phyloP scores from a whole-genome alignment of 2,888 invertebrate species.

The Melanophora roralis region DNA sequence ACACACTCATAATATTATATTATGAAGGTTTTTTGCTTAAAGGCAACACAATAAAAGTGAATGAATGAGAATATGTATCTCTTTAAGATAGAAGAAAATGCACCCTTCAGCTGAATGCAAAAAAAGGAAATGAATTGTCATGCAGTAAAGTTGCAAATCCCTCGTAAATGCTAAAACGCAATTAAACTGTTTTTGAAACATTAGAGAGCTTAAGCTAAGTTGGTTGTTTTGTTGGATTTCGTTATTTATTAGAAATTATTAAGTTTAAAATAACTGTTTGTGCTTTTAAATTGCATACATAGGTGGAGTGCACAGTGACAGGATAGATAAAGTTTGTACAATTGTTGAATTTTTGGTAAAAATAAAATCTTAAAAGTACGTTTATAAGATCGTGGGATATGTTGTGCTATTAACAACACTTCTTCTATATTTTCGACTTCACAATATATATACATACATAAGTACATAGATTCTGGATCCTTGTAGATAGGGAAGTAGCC shows the following conservation, averaged over 20 bases:
- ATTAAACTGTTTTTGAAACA: not conserved
- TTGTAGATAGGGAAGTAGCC: too few species aligned
- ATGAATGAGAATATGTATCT: not conserved
- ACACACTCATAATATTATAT: not conserved
- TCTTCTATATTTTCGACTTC: too few species aligned
- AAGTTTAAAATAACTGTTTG: constrained; percentile 14
- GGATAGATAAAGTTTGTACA: too few species aligned
- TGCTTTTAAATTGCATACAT: not conserved
- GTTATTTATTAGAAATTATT: constrained; percentile 4
- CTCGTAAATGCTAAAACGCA: not conserved
- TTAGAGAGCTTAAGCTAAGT: not conserved
- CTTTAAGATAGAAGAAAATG: too few species aligned
- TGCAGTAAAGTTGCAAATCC: not conserved
- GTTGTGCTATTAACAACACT: too few species aligned
- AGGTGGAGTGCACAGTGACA: not conserved
- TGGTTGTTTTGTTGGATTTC: not conserved
- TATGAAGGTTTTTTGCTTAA: constrained; percentile 7
- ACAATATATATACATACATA: too few species aligned
- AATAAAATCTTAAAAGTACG: too few species aligned
- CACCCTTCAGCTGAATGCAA: too few species aligned
- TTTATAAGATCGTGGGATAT: too few species aligned
- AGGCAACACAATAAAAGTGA: not conserved
- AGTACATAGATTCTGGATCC: too few species aligned
- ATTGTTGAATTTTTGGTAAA: too few species aligned
- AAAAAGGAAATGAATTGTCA: too few species aligned